phyloP scores from a whole-genome alignment of 2,888 invertebrate genomes.

The Macaria notata region DNA sequence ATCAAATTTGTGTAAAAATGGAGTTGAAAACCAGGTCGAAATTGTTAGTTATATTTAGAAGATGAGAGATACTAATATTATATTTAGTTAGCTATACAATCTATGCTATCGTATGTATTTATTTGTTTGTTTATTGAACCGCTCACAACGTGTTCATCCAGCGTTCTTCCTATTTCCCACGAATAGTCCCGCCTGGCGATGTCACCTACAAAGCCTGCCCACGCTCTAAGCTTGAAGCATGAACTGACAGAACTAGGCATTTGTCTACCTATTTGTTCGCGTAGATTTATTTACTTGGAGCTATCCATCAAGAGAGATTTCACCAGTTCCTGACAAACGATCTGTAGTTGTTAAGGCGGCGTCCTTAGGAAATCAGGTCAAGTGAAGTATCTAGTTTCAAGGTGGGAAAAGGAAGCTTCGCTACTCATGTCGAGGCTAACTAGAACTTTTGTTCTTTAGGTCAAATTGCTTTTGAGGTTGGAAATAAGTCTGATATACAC shows the following conservation, averaged over 20 bases:
- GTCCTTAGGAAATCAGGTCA: constrained; percentile 16
- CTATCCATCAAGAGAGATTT: not conserved
- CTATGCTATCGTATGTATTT: too few species aligned
- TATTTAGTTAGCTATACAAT: too few species aligned
- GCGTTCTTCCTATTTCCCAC: not conserved
- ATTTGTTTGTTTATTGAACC: too few species aligned
- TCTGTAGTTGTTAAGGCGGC: not conserved
- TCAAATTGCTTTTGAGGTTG: too few species aligned
- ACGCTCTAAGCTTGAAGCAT: constrained; percentile 1
- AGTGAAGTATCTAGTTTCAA: constrained; percentile 8
- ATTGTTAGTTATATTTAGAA: too few species aligned
- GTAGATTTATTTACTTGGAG: constrained; percentile 4
- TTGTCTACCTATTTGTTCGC: constrained; percentile 5
- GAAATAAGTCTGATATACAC: too few species aligned
- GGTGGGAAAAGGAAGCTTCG: not conserved
- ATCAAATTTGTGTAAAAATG: too few species aligned
- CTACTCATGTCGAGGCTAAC: not conserved
- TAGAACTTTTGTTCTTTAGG: not conserved
- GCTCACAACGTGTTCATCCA: too few species aligned
- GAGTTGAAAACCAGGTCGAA: too few species aligned
- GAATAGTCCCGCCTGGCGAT: too few species aligned
- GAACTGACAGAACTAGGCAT: constrained; percentile 3
- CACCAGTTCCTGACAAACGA: constrained; percentile 3
- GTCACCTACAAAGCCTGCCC: not conserved
- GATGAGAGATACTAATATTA: too few species aligned